These are phyloP conservation scores for Drosophila borborema DNA, from an alignment of 2,888 invertebrate genomes.

Conservation along the genomic window DNA sequence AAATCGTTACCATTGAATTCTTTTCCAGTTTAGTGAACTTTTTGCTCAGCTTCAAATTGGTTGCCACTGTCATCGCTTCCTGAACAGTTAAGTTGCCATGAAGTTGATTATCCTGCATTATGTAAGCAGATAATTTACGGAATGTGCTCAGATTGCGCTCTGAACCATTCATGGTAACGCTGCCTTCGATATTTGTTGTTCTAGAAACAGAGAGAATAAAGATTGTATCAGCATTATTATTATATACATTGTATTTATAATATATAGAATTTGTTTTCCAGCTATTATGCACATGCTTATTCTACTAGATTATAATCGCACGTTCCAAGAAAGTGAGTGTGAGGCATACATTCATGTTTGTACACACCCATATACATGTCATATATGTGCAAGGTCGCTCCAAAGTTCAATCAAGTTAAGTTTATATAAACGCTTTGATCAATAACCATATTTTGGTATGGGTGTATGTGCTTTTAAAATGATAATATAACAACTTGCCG, in stretches of 20 bases:
- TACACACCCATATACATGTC: neutral
- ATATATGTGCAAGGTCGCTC: constrained; percentile 24
- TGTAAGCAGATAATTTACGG: constrained; percentile 97
- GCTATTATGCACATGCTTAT: constrained; percentile 16
- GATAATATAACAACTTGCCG: constrained; percentile 34
- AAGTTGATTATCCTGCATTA: constrained; percentile 97
- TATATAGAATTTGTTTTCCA: constrained; percentile 2
- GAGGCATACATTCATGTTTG: neutral
- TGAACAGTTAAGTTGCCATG: constrained; percentile 96
- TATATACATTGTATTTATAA: constrained; percentile 2
- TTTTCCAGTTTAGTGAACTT: constrained; percentile 90
- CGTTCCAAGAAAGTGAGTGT: constrained; percentile 11
- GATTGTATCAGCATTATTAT: neutral
- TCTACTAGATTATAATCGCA: neutral
- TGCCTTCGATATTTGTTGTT: constrained; percentile 92
- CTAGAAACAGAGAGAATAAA: constrained; percentile 85
- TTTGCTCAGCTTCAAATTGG: constrained; percentile 94
- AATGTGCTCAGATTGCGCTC: constrained; percentile 94
- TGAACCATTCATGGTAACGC: constrained; percentile 93
- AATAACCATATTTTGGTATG: constrained; percentile 13
- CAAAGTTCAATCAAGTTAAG: constrained; percentile 53
- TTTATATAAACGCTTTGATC: constrained; percentile 30
- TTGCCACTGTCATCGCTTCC: constrained; percentile 97
- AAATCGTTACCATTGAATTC: constrained; percentile 90
- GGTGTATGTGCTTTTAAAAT: constrained; percentile 1